Evolutionary conservation across 2,797 vertebrate genomes (phyloP).

Genomic region (Phoeniculus purpureus): DNA sequence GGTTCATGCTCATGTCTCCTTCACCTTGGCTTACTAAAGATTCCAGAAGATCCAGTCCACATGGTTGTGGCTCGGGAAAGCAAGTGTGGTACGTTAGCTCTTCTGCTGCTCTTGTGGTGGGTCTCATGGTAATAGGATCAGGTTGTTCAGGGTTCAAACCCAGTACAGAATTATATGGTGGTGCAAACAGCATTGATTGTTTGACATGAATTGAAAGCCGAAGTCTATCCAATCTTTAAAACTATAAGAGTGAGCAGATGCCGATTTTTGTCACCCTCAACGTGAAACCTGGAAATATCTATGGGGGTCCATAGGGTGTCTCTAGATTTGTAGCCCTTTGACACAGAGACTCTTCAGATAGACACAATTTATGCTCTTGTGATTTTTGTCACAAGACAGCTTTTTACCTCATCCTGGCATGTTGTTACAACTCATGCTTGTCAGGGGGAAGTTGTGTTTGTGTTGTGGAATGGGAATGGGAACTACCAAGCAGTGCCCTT

Average conservation of each 20-base stretch:
- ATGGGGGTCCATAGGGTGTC: rapidly evolving
- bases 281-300: neutral
- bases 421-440: neutral
- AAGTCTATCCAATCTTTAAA: neutral
- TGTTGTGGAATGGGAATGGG: neutral
- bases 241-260: neutral
- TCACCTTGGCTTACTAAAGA: neutral
- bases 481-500: neutral
- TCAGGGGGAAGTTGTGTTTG: neutral
- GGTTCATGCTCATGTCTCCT: neutral
- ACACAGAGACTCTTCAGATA: neutral
- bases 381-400: neutral
- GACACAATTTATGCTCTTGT: neutral
- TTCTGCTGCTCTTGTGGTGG: neutral
- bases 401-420: neutral
- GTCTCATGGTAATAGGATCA: neutral
- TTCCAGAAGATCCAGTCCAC: neutral
- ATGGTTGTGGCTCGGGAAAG: neutral
- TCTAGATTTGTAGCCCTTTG: neutral
- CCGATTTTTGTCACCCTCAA: neutral
- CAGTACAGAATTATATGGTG: neutral
- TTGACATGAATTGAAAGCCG: neutral
- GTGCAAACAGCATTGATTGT: neutral
- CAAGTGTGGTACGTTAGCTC: neutral
- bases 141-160: neutral